Evolutionary conservation across 2,888 invertebrate genomes (phyloP).

Genomic region (Piscicola geometra): DNA sequence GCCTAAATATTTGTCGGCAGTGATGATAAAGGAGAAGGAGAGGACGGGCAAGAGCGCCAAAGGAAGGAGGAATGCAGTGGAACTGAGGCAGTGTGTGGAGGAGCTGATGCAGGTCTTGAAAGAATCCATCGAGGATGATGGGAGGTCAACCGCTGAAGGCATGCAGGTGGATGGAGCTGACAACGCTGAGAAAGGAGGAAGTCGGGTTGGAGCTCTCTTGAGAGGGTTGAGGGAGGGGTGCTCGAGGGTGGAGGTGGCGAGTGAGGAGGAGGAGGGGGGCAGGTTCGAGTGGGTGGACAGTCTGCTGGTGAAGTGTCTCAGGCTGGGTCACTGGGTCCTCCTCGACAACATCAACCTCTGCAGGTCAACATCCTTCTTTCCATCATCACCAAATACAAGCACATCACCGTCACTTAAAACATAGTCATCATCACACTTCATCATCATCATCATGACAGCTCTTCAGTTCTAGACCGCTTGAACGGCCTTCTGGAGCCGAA

Average conservation of each 20-base stretch:
- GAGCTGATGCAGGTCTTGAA: background rate
- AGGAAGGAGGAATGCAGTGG: background rate
- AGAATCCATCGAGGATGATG: background rate
- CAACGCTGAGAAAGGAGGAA: background rate
- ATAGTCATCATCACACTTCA: conserved; percentile 36
- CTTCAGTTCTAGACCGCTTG: conserved; percentile 90
- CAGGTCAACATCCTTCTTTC: conserved; percentile 57
- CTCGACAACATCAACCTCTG: conserved; percentile 83
- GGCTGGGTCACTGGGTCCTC: conserved; percentile 58
- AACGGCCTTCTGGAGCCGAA: conserved; percentile 90
- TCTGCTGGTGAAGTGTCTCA: conserved; percentile 56
- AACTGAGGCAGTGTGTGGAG: background rate
- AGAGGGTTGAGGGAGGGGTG: background rate
- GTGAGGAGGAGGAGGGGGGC: conserved; percentile 52
- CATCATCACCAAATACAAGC: background rate
- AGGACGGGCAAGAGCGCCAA: background rate
- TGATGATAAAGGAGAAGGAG: background rate
- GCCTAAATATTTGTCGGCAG: no score
- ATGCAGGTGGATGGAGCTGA: background rate
- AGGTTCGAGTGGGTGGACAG: conserved; percentile 60
- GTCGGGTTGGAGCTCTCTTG: background rate
- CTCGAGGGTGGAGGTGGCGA: conserved; percentile 41
- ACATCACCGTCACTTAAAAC: background rate
- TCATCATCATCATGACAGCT: conserved; percentile 57
- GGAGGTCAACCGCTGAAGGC: background rate